phyloP scores from a whole-genome alignment of 2,797 vertebrate species.

The Apodemus agrarius region DNA sequence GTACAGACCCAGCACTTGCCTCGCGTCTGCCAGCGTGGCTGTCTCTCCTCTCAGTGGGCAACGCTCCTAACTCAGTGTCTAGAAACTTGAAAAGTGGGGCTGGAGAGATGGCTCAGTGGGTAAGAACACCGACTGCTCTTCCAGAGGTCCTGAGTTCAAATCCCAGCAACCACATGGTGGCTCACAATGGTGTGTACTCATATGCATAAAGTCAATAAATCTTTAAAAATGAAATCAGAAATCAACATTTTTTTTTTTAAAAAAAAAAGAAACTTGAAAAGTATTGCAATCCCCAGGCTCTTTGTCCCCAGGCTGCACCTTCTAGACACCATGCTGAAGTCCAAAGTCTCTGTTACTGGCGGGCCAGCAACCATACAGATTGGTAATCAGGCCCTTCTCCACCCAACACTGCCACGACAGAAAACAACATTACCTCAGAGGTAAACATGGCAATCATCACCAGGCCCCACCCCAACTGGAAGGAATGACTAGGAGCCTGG shows the following conservation, averaged over 20 bases:
- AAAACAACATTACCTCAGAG: slow-evolving; percentile 68
- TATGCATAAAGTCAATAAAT: too few species aligned
- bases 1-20: not conserved
- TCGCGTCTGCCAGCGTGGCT: not conserved
- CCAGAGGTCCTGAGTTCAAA: too few species aligned
- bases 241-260: too few species aligned
- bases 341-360: slow-evolving; percentile 70
- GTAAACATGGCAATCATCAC: slow-evolving; percentile 45
- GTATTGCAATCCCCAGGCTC: slow-evolving; percentile 36
- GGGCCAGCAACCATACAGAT: slow-evolving; percentile 54
- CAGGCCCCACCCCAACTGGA: slow-evolving; percentile 32
- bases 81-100: slow-evolving; percentile 61
- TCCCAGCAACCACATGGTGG: too few species aligned
- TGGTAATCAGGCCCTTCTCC: slow-evolving; percentile 64
- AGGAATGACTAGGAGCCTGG: not conserved
- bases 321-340: slow-evolving; percentile 69
- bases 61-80: slow-evolving; percentile 29
- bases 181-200: too few species aligned
- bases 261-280: slow-evolving; percentile 65
- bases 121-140: too few species aligned
- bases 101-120: too few species aligned
- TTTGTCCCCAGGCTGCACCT: slow-evolving; percentile 40
- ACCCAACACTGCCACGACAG: slow-evolving; percentile 56
- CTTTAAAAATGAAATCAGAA: too few species aligned
- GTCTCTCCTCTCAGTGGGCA: slow-evolving; percentile 31